These are phyloP conservation scores for Antigone vipio DNA, from an alignment of 2,113 vertebrate genomes.

Conservation along the genomic window DNA sequence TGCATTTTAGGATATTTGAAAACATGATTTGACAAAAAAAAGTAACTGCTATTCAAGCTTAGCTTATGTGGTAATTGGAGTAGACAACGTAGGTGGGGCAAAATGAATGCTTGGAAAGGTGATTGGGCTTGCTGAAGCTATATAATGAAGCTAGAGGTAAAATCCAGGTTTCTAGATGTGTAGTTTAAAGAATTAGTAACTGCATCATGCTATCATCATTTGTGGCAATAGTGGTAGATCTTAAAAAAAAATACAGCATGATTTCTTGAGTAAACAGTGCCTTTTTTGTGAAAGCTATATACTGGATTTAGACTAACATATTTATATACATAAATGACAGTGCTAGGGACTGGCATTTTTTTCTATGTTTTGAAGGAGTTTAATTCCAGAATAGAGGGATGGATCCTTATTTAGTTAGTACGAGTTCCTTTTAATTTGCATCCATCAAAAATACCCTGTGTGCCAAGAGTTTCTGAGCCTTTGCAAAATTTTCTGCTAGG, in stretches of 20 bases:
- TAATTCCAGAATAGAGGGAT: background rate
- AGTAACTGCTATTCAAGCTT: background rate
- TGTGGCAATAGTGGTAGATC: background rate
- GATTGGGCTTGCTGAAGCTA: background rate
- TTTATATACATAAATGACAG: background rate
- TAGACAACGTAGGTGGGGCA: background rate
- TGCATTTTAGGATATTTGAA: background rate
- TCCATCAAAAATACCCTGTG: background rate
- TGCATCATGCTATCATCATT: background rate
- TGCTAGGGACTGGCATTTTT: background rate
- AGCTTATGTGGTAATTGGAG: background rate
- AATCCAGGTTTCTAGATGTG: background rate
- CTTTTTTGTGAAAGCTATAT: background rate
- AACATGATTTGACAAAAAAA: background rate
- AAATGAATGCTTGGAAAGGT: background rate
- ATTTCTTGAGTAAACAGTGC: background rate
- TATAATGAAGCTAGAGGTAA: background rate
- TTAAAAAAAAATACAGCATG: background rate
- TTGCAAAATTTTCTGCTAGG: background rate
- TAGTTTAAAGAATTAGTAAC: background rate
- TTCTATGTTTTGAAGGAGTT: background rate
- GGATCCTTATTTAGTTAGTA: background rate
- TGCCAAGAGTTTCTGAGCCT: background rate
- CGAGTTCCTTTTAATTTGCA: conserved; percentile 11
- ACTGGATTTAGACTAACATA: background rate